Evolutionary conservation across 2,888 invertebrate genomes (phyloP).

Genomic region (Euzetes globulus): DNA sequence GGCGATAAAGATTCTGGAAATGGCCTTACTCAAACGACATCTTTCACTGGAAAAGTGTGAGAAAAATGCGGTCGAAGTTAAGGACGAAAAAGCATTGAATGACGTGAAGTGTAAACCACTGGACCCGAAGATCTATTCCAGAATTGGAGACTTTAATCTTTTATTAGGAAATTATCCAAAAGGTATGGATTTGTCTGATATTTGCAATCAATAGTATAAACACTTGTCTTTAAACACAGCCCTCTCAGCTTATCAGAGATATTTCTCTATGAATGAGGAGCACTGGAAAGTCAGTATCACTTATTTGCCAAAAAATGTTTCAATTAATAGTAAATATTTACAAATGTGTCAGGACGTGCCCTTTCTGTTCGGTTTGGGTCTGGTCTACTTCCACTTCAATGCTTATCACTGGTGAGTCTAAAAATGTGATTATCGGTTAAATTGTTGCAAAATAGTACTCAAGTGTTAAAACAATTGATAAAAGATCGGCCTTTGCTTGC

Average conservation of each 20-base stretch:
- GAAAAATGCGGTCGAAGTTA: conserved; percentile 16
- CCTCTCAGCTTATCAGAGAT: conserved; percentile 93
- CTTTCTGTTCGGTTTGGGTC: conserved; percentile 86
- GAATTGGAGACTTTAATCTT: conserved; percentile 89
- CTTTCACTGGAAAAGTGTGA: conserved; percentile 26
- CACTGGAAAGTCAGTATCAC: conserved; percentile 61
- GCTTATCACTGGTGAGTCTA: conserved; percentile 82
- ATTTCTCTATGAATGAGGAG: conserved; percentile 61
- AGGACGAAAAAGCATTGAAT: conserved; percentile 4
- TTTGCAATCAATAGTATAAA: neutral
- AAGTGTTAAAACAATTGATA: neutral
- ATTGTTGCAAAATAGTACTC: neutral
- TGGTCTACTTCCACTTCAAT: conserved; percentile 94
- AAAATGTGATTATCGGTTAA: neutral
- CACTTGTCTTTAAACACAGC: conserved; percentile 57
- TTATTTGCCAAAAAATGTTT: neutral
- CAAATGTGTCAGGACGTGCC: conserved; percentile 59
- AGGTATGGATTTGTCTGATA: conserved; percentile 67
- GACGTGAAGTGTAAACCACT: conserved; percentile 52
- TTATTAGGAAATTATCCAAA: conserved; percentile 85
- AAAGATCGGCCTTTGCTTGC: neutral
- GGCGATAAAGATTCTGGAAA: conserved; percentile 31
- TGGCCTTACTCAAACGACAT: conserved; percentile 27
- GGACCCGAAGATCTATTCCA: conserved; percentile 84
- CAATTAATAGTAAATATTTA: neutral